These are phyloP conservation scores for Allacma fusca DNA, from an alignment of 2,888 invertebrate species.

Conservation along the genomic window DNA sequence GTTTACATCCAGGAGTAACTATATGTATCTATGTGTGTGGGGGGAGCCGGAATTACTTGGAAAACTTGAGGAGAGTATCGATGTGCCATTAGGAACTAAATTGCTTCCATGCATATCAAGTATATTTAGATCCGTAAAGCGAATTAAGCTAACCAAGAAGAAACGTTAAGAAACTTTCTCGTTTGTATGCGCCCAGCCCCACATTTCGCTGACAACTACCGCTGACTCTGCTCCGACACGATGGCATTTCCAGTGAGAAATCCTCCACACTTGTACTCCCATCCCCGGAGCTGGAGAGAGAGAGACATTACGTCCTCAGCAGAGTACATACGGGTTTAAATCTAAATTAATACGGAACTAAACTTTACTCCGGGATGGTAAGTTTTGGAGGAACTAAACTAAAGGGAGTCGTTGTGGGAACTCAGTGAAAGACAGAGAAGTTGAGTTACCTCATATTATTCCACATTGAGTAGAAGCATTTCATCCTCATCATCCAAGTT, in stretches of 20 bases:
- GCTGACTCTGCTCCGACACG: background rate
- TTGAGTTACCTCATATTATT: slow-evolving; percentile 11
- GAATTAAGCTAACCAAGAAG: background rate
- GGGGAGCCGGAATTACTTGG: slow-evolving; percentile 16
- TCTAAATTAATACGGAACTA: slow-evolving; percentile 1
- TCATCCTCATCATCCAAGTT: slow-evolving; percentile 17
- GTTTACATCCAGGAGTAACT: too few species aligned
- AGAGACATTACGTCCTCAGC: too few species aligned
- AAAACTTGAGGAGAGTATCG: slow-evolving; percentile 5
- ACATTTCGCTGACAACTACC: background rate
- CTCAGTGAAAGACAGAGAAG: background rate
- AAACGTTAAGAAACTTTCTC: background rate
- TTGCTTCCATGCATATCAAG: background rate
- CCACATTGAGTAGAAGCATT: slow-evolving; percentile 9
- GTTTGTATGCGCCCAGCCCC: background rate
- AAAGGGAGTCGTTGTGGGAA: background rate
- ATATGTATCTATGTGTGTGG: too few species aligned
- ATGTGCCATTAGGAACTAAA: slow-evolving; percentile 8
- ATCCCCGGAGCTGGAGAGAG: background rate
- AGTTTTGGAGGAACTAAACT: background rate
- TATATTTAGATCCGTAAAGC: background rate
- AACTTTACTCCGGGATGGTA: background rate
- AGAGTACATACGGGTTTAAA: background rate
- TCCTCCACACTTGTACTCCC: background rate
- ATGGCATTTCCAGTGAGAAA: background rate